Evolutionary conservation across 2,888 invertebrate species (phyloP), one percentile per base, ranked within the genome.

Genomic region (Tenthredo distinguenda): DNA sequence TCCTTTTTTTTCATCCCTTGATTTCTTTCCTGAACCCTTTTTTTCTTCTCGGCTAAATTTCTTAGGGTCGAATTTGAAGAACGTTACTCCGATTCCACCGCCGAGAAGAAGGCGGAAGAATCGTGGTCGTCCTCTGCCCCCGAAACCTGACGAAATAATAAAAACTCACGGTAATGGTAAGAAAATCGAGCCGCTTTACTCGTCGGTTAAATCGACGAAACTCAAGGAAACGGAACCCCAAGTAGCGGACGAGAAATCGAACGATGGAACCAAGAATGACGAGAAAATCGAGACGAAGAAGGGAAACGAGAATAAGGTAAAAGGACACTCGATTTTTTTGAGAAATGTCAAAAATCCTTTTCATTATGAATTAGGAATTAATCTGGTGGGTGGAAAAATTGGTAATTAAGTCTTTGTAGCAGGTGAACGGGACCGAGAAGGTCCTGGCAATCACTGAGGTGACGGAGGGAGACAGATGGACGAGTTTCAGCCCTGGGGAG

Each of bases 21-120:
- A 71, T 18, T 71, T 72, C n/a, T 72, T 74, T 40, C 21, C 5
- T 72, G 21, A 40, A 15, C 18, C 37, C 21, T 43, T 15, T 6
- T 21, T 21, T 26, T 26, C 1, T 26, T 26, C 40, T 0, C 5
- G 76, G 18, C 9, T 31, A 1, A 34, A 15, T 55, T 77, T 77
- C 76, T 81, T 85, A 92, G 92, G 88, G 81, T 89, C 90, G 76
- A 91, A 91, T 86, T 84, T 87, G 86, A 91, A 91, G 86, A 89
- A 90, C 26, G 85, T 86, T n/a, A 89, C 90, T 1, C 93, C 93
- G 21, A 88, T 93, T n/a, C 93, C 93, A 47, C 93, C 93, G 3
- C 93, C 93, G 12, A 88, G 92, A 76, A 58, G 47, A 37, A 87
- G 91, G 2, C 90, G 91, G 55, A 90, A 88, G 86, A 92, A 91